Evolutionary conservation across 2,113 vertebrate genomes (phyloP).

Genomic region (Hyperopisus bebe): DNA sequence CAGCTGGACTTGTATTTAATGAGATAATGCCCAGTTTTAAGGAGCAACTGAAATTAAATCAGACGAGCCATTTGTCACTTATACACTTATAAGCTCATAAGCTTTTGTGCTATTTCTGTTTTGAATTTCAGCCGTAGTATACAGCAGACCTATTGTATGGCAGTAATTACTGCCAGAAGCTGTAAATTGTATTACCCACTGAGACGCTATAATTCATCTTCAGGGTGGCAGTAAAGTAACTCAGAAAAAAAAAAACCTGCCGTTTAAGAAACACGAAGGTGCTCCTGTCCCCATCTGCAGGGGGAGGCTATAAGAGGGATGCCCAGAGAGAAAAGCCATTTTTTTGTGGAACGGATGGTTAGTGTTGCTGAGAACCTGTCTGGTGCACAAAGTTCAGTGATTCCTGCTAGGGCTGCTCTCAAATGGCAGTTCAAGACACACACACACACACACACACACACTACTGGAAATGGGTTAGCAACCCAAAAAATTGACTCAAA

Average conservation of each 20-base stretch:
- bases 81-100: background rate
- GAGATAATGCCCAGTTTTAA: background rate
- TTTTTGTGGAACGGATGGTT: background rate
- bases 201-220: slow-evolving; percentile 3
- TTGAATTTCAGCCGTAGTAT: background rate
- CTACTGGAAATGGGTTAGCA: background rate
- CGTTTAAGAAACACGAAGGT: background rate
- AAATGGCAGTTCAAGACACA: background rate
- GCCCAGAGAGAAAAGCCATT: background rate
- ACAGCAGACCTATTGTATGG: background rate
- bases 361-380: background rate
- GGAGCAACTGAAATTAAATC: background rate
- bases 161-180: background rate
- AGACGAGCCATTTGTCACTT: background rate
- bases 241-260: background rate
- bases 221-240: background rate
- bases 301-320: background rate
- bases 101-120: background rate
- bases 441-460: background rate
- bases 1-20: background rate
- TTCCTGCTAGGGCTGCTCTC: background rate
- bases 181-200: background rate
- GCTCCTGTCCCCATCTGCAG: background rate
- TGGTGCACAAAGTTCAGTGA: background rate
- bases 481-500: background rate